phyloP scores from a whole-genome alignment of 2,797 vertebrate species.

The Eleutherodactylus coqui region DNA sequence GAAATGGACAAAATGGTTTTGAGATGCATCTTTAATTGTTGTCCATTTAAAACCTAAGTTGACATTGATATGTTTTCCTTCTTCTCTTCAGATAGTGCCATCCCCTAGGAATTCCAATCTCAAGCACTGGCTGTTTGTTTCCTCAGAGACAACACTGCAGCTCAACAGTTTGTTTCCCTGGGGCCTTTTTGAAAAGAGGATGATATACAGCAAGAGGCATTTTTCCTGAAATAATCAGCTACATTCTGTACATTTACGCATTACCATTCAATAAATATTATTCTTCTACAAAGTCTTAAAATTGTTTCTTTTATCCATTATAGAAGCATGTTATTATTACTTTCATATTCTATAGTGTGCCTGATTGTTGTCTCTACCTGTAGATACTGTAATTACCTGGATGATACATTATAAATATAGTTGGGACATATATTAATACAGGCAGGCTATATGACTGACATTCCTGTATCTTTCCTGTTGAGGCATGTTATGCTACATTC shows the following conservation, averaged over 20 bases:
- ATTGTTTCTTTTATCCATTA: background rate
- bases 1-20: conserved; percentile 36
- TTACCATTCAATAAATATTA: background rate
- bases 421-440: too few relatives aligned
- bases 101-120: conserved; percentile 42
- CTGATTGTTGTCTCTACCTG: background rate
- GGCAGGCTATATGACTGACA: too few relatives aligned
- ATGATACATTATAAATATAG: too few relatives aligned
- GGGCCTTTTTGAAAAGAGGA: conserved; percentile 30
- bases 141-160: conserved; percentile 42
- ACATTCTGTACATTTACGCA: conserved; percentile 6
- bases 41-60: conserved; percentile 54
- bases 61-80: conserved; percentile 55
- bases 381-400: too few relatives aligned
- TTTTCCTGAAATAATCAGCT: background rate
- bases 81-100: conserved; percentile 34
- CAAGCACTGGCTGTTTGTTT: conserved; percentile 35
- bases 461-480: too few relatives aligned
- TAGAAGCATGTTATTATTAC: background rate
- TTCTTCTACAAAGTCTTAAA: background rate
- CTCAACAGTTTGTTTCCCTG: conserved; percentile 37
- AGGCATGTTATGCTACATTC: too few relatives aligned
- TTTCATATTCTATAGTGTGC: background rate
- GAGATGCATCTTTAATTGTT: conserved; percentile 51
- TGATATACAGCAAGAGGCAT: conserved; percentile 8